Base-by-base conservation (phyloP, 2,797 vertebrate species). In the Anguilla marmorata region DNA sequence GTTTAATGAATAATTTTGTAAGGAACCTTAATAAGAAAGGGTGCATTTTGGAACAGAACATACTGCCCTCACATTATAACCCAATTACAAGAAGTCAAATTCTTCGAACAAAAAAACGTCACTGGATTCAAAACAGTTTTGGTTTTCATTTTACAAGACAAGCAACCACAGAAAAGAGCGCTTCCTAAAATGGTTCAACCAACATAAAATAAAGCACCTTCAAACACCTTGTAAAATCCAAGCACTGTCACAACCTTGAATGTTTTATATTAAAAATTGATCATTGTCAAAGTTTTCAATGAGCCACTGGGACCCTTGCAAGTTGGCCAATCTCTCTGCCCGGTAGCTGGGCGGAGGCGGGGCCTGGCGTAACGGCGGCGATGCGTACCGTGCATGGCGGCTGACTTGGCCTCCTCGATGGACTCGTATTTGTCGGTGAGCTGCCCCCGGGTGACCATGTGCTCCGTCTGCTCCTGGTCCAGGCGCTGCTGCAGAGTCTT, bases 401-500 rank as follows among this genome's bases (percentile, higher is more conserved):
- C 98, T 66, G 98, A 99, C 93, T 98, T 98, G 92, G 98, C 97
- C 93, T 99, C 99, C 95, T 99, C 98, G 88, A 99, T 97, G 50
- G 98, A 99, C 88, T 99, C 98, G 87, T 99, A 98, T 91, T 98
- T 98, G 96, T 99, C 98, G 84, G 98, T 98, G 91, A 99, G 96
- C 88, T 98, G 97, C 24, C 98, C 97, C 92, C 97, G 97, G 1
- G 97, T 98, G 95, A 97, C 96, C 90, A 97, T 96, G 94, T 99
- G 98, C 91, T 99, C 99, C 0, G 97, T 98, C 90, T 97, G 92
- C 88, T 99, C 98, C 94, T 98, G 99, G 90, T 99, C 98, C 94
- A 99, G 94, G 16, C 96, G 96, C 90, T 99, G 98, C 94, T 99
- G 98, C 91, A 99, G 94, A 0, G 96, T 98, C 93, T 99, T 99